These are phyloP conservation scores for Polydrusus tereticollis DNA, from an alignment of 2,888 invertebrate species.

Conservation along the genomic window DNA sequence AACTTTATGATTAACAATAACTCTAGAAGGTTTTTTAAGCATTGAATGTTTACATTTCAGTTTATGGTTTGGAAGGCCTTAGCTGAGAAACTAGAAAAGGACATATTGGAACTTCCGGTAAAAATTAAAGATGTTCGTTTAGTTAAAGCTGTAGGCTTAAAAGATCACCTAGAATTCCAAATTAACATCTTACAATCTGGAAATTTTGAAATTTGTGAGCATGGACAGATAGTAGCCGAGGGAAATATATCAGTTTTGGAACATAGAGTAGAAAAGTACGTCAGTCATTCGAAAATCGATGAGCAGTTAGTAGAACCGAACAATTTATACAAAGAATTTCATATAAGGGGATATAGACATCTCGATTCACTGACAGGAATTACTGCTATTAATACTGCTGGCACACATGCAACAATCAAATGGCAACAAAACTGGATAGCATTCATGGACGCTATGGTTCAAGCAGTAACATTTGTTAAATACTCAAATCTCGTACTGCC, in stretches of 20 bases:
- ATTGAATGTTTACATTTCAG: conserved; percentile 26
- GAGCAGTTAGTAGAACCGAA: background rate
- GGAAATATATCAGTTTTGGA: conserved; percentile 7
- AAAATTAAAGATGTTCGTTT: conserved; percentile 15
- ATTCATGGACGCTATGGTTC: conserved; percentile 79
- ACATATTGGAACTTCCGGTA: conserved; percentile 25
- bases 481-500: background rate
- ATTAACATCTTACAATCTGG: conserved; percentile 25
- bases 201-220: conserved; percentile 17
- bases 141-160: background rate
- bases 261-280: background rate
- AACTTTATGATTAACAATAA: background rate
- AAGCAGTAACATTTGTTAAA: conserved; percentile 68
- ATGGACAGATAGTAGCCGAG: conserved; percentile 8
- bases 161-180: conserved; percentile 3
- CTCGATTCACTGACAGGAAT: conserved; percentile 68
- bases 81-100: background rate
- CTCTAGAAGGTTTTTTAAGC: background rate
- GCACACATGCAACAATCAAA: conserved; percentile 60
- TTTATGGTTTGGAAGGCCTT: conserved; percentile 29
- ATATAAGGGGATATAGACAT: conserved; percentile 71
- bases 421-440: conserved; percentile 78
- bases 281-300: background rate
- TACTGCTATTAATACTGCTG: conserved; percentile 65
- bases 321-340: conserved; percentile 65